Percentiles rank a stretch among this genome's conserved stretches.
Conservation (phyloP, 23 tunicate species). For the Ciona savignyi region DNA sequence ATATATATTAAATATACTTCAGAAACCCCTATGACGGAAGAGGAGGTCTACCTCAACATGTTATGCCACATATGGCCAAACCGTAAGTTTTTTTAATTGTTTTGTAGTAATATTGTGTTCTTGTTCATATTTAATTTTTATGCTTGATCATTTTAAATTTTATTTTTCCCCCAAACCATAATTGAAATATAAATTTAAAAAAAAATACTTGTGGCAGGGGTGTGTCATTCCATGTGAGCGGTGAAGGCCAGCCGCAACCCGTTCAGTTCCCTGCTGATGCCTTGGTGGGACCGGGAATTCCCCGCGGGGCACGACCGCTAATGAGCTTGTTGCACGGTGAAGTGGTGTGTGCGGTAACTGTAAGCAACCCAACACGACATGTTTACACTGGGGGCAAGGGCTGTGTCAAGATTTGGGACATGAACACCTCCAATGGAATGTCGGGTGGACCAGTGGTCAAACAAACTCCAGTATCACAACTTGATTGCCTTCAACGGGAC, state of each 20-base stretch:
- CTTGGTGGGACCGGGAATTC: slow-evolving; percentile 75
- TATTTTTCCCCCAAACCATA: no score
- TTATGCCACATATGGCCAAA: slow-evolving; percentile 52
- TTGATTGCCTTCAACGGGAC: slow-evolving; percentile 85
- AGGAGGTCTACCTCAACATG: slow-evolving; percentile 36
- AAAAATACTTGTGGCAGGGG: no score
- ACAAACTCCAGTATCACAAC: slow-evolving; percentile 71
- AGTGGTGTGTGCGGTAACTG: slow-evolving; percentile 93
- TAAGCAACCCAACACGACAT: slow-evolving; percentile 88
- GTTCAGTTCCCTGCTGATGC: slow-evolving; percentile 97
- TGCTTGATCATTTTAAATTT: no score
- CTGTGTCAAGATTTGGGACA: slow-evolving; percentile 96
- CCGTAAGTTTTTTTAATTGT: slow-evolving; percentile 47
- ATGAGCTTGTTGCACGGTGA: slow-evolving; percentile 81
- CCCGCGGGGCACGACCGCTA: slow-evolving; percentile 57
- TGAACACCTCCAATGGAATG: slow-evolving; percentile 27
- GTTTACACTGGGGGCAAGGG: slow-evolving; percentile 98
- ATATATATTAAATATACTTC: no score
- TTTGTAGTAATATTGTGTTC: no score
- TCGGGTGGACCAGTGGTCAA: slow-evolving; percentile 36
- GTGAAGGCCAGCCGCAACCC: slow-evolving; percentile 71
- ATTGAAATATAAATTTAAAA: no score
- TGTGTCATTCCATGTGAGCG: slow-evolving; percentile 74
- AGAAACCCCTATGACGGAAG: neutral
- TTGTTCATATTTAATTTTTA: no score